Evolutionary conservation across 2,113 vertebrate species (phyloP).

Genomic region (Otus sunia): DNA sequence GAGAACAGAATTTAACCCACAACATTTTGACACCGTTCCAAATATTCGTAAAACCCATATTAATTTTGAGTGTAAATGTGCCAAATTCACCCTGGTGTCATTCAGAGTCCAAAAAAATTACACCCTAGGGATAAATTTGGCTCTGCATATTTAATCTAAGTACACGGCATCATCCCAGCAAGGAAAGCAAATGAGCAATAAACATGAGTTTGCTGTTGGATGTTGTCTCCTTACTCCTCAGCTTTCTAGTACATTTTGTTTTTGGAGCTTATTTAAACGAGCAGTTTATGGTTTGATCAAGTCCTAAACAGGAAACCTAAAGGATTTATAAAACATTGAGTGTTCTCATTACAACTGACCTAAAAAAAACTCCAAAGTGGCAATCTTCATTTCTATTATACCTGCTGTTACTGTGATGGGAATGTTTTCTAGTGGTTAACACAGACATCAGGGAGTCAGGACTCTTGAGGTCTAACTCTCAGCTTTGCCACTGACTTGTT

Average conservation of each 20-base stretch:
- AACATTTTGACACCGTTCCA: conserved; percentile 65
- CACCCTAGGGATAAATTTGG: conserved; percentile 63
- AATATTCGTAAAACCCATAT: conserved; percentile 51
- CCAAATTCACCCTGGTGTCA: conserved; percentile 65
- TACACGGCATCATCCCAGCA: conserved; percentile 47
- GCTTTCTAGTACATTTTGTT: conserved; percentile 55
- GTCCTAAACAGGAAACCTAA: conserved; percentile 61
- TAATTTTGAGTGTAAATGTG: conserved; percentile 70
- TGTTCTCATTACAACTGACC: conserved; percentile 53
- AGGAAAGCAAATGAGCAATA: conserved; percentile 63
- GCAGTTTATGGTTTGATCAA: conserved; percentile 64
- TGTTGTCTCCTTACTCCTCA: conserved; percentile 54
- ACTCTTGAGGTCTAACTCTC: conserved; percentile 3
- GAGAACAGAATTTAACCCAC: conserved; percentile 63
- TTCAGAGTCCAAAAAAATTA: conserved; percentile 49
- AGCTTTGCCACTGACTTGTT: conserved; percentile 47
- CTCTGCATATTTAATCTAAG: conserved; percentile 60
- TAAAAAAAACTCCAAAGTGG: neutral
- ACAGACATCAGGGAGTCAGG: conserved; percentile 7
- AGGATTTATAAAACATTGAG: conserved; percentile 52
- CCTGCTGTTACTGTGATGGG: conserved; percentile 20
- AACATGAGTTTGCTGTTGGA: conserved; percentile 54
- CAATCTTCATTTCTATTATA: conserved; percentile 47
- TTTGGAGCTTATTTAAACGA: conserved; percentile 67
- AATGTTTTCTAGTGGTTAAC: conserved; percentile 38